Conservation (phyloP, 2,888 invertebrate genomes). For the Pachymerium ferrugineum region DNA sequence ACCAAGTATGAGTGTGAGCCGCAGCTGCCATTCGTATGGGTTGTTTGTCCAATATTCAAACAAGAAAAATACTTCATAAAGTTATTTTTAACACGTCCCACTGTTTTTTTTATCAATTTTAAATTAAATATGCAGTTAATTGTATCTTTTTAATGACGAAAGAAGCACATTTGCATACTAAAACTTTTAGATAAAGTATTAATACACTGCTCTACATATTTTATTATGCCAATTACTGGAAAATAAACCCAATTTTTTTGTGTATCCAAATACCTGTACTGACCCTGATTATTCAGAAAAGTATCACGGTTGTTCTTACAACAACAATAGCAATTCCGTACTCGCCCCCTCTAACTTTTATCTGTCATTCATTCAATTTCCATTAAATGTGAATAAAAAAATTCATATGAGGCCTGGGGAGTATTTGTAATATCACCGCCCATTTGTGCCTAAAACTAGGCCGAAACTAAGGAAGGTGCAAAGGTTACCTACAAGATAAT, state of each 20-base stretch:
- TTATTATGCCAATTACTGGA: neutral
- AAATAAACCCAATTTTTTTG: neutral
- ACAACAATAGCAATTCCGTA: too few relatives aligned
- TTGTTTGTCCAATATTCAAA: neutral
- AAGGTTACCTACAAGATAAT: neutral
- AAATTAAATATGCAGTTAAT: too few relatives aligned
- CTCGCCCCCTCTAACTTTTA: too few relatives aligned
- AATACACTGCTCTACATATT: neutral
- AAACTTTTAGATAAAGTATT: too few relatives aligned
- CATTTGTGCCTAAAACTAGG: neutral
- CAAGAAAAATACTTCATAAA: neutral
- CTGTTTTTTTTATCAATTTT: too few relatives aligned
- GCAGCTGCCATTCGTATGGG: neutral
- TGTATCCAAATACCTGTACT: too few relatives aligned
- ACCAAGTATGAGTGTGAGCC: neutral
- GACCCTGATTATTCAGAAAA: too few relatives aligned
- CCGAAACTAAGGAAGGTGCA: neutral
- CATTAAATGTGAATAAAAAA: slow-evolving; percentile 1
- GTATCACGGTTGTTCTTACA: too few relatives aligned
- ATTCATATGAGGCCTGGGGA: neutral
- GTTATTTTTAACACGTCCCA: too few relatives aligned
- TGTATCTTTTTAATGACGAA: too few relatives aligned
- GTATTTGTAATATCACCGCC: neutral
- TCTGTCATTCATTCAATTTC: too few relatives aligned
- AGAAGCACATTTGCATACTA: too few relatives aligned